These are phyloP conservation scores for Pegea sp. DNA, from an alignment of 23 tunicate species.

Conservation along the genomic window DNA sequence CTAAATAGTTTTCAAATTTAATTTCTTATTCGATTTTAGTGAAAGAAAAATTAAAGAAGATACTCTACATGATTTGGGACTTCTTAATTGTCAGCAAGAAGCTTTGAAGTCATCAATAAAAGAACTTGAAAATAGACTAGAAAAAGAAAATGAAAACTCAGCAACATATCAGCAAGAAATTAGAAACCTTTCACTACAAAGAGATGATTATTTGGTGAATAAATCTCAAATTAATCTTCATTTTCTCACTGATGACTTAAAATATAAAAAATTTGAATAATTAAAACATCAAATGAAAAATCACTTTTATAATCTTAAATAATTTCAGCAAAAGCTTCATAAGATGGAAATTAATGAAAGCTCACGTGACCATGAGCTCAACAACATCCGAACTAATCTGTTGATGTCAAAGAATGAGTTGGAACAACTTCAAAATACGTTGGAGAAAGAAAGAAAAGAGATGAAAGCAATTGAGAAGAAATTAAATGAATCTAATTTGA, in stretches of 20 bases:
- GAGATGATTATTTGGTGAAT: too few species aligned
- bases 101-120: slow-evolving; percentile 27
- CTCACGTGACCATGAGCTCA: not conserved
- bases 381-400: not conserved
- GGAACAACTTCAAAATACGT: too few species aligned
- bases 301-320: too few species aligned
- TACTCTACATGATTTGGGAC: slow-evolving; percentile 19
- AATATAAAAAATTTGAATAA: too few species aligned
- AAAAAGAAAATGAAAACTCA: slow-evolving; percentile 8
- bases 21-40: too few species aligned
- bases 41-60: slow-evolving; percentile 26
- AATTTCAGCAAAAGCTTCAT: not conserved
- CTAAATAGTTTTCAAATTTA: too few species aligned
- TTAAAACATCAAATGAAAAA: too few species aligned
- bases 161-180: slow-evolving; percentile 6
- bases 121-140: slow-evolving; percentile 6
- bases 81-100: slow-evolving; percentile 34
- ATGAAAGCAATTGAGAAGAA: not conserved
- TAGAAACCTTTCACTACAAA: too few species aligned
- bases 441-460: too few species aligned
- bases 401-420: not conserved
- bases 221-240: too few species aligned
- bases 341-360: not conserved
- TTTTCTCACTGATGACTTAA: too few species aligned
- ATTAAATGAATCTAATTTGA: not conserved